Evolutionary conservation across 2,888 invertebrate species (phyloP).

Genomic region (Metacarcinus magister): DNA sequence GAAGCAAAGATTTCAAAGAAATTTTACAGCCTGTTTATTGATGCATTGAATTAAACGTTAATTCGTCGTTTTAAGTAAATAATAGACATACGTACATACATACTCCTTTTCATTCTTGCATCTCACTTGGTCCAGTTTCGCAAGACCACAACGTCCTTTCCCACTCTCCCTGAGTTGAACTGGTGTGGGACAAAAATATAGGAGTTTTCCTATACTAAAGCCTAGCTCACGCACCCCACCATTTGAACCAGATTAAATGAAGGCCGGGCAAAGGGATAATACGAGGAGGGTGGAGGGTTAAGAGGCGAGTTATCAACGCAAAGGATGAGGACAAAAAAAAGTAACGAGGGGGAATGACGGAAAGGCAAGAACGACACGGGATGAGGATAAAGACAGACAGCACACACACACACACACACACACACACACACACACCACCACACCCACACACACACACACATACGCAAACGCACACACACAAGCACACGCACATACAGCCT

Average conservation of each 20-base stretch:
- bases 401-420: conserved; percentile 55
- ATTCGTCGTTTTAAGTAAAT: no score
- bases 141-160: no score
- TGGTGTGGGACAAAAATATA: no score
- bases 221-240: no score
- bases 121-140: no score
- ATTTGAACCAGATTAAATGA: not conserved
- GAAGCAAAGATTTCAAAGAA: no score
- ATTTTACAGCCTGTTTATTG: no score
- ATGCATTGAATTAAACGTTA: no score
- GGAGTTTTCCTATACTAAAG: no score
- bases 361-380: not conserved
- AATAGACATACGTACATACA: no score
- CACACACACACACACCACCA: conserved; percentile 34
- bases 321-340: not conserved
- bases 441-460: not conserved
- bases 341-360: not conserved
- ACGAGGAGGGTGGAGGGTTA: not conserved
- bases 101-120: no score
- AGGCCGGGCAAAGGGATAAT: not conserved
- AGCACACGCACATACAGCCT: not conserved
- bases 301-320: not conserved
- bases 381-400: not conserved
- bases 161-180: no score
- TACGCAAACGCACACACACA: conserved; percentile 53